Evolutionary conservation across 2,888 invertebrate species (phyloP), one percentile per base, ranked within the genome.

Genomic region (Lasioglossum pauxillum): DNA sequence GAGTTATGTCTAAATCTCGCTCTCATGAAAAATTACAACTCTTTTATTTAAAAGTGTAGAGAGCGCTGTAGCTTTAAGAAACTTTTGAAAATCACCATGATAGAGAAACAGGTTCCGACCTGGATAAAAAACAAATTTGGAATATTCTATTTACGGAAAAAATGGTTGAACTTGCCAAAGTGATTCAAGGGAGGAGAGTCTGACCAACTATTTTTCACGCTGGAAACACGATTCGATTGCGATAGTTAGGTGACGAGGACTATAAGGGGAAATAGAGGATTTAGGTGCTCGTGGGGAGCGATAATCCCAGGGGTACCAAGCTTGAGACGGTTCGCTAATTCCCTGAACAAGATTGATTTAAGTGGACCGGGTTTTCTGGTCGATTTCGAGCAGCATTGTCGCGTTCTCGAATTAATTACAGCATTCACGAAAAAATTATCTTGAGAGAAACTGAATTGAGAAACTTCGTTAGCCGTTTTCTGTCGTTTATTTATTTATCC

Each of bases 281-380:
- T 88, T 85, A 60, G 85, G 79, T 81, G 38, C 38, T 19, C 44
- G 73, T 69, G 73, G 88, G 88, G 88, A 49, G 87, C 71, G 80
- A 60, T 31, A n/a, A 27, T 80, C 85, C 89, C 85, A 46, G 53
- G 85, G 85, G 79, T 60, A 69, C 23, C n/a, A 44, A 57, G 53
- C 74, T 64, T 69, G 81, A 85, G 84, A 85, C 85, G 83, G 71
- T 46, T 69, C 85, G 85, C 87, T 89, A 92, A 93, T 89, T 83
- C 91, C 89, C 90, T 88, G 83, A 91, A 88, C 91, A 90, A 91
- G 92, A 93, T 93, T 92, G 92, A 92, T 93, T 93, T 91, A 91
- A 93, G 90, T 90, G 77, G 76, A 75, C 44, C 83, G 74, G 16
- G 27, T 41, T 57, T 69, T 73, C 41, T 60, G 31, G 38, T 7